Conservation (phyloP, 2,888 invertebrate genomes). For the Euplexia lucipara region DNA sequence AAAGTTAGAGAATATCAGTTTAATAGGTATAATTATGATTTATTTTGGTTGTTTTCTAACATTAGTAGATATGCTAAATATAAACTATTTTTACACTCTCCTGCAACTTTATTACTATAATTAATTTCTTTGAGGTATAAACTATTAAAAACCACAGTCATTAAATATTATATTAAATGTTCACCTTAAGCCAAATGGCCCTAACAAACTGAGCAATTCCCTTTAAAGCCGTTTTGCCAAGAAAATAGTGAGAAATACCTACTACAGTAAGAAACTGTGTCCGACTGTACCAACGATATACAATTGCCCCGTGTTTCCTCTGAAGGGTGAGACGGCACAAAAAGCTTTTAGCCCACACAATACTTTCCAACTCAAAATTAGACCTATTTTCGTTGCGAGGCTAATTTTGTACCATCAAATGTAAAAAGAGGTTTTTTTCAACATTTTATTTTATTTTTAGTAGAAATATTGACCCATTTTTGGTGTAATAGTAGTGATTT, state of each 20-base stretch:
- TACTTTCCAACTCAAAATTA: conserved; percentile 73
- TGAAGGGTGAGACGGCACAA: conserved; percentile 73
- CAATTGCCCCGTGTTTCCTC: conserved; percentile 74
- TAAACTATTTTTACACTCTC: too few species aligned
- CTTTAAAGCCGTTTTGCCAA: too few species aligned
- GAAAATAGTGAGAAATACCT: not conserved
- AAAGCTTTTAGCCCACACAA: conserved; percentile 76
- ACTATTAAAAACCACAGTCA: too few species aligned
- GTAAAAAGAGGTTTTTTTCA: conserved; percentile 26
- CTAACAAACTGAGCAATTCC: too few species aligned
- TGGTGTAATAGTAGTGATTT: conserved; percentile 51
- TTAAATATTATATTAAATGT: too few species aligned
- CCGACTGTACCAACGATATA: conserved; percentile 71
- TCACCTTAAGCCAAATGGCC: too few species aligned
- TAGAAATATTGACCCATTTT: conserved; percentile 40
- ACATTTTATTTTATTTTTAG: conserved; percentile 30
- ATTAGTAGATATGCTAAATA: too few species aligned
- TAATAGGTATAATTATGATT: too few species aligned
- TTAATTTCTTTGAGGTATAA: too few species aligned
- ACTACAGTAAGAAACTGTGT: conserved; percentile 3
- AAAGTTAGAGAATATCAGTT: too few species aligned
- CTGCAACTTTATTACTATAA: too few species aligned
- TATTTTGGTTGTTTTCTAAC: too few species aligned
- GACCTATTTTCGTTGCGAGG: conserved; percentile 70
- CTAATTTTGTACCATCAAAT: conserved; percentile 68